Percentiles rank a stretch among this genome's conserved stretches.
These are phyloP conservation scores for Zoanthus sansibaricus DNA, from an alignment of 92 coral and sea anemone genomes.

Conservation along the genomic window DNA sequence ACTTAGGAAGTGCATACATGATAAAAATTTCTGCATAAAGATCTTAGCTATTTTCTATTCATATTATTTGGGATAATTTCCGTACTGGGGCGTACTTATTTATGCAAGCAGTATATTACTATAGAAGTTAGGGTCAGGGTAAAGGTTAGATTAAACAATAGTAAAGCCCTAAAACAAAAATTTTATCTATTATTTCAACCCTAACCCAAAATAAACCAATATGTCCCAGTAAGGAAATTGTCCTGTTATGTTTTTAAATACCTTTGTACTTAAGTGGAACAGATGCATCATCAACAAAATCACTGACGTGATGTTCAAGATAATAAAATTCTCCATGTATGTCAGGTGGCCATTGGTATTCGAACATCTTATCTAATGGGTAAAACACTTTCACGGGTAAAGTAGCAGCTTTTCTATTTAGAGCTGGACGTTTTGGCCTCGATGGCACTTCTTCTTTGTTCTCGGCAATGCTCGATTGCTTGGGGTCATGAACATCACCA, in stretches of 20 bases:
- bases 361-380: conserved; percentile 69
- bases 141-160: too few relatives aligned
- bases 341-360: conserved; percentile 98
- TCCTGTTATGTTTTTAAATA: not conserved
- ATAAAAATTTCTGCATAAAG: too few relatives aligned
- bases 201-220: too few relatives aligned
- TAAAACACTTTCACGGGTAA: conserved; percentile 55
- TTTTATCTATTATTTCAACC: too few relatives aligned
- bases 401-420: conserved; percentile 52
- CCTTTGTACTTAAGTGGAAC: conserved; percentile 79
- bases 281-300: conserved; percentile 72
- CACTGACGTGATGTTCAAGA: conserved; percentile 78
- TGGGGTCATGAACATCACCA: conserved; percentile 32
- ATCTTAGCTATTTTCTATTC: too few relatives aligned
- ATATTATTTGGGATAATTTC: too few relatives aligned
- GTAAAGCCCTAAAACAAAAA: too few relatives aligned
- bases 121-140: too few relatives aligned
- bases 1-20: too few relatives aligned
- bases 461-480: conserved; percentile 37
- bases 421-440: conserved; percentile 42
- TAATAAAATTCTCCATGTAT: conserved; percentile 81
- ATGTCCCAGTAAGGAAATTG: too few relatives aligned
- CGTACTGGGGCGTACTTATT: too few relatives aligned
- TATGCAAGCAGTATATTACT: too few relatives aligned
- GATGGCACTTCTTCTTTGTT: conserved; percentile 35